phyloP scores from a whole-genome alignment of 2,113 vertebrate species.

The Atractosteus spatula region DNA sequence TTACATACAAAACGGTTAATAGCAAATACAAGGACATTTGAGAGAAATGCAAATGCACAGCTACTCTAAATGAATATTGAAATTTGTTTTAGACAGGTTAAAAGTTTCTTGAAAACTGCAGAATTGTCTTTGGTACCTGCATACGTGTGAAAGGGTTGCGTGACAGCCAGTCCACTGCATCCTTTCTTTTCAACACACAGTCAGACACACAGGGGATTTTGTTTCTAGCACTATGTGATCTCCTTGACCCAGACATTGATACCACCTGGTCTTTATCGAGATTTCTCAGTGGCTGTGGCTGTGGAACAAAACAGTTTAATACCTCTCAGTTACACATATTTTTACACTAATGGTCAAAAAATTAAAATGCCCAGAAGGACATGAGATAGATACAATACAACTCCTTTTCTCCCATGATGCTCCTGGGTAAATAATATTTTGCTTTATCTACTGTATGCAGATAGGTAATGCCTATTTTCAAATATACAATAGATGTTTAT shows the following conservation, averaged over 20 bases:
- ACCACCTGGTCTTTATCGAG: background rate
- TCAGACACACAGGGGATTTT: background rate
- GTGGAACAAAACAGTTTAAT: no score
- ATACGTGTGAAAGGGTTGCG: slow-evolving; percentile 38
- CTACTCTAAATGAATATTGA: no score
- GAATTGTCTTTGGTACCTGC: slow-evolving; percentile 41
- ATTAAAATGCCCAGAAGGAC: slow-evolving; percentile 23
- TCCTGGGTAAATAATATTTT: no score
- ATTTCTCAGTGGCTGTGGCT: background rate
- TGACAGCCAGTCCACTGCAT: slow-evolving; percentile 20
- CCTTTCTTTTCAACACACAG: background rate
- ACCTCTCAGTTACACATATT: background rate
- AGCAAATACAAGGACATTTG: no score
- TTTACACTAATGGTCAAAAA: background rate
- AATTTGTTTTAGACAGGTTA: background rate
- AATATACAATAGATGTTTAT: no score
- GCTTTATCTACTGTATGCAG: no score
- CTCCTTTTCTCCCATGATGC: no score
- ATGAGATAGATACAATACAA: background rate
- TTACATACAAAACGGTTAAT: background rate
- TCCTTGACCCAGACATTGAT: background rate
- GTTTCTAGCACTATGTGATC: background rate
- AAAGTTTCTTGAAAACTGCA: background rate
- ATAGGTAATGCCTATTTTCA: no score
- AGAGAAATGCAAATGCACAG: no score